Conservation (phyloP, 2,797 vertebrate genomes). For the Enteromius treurensis region DNA sequence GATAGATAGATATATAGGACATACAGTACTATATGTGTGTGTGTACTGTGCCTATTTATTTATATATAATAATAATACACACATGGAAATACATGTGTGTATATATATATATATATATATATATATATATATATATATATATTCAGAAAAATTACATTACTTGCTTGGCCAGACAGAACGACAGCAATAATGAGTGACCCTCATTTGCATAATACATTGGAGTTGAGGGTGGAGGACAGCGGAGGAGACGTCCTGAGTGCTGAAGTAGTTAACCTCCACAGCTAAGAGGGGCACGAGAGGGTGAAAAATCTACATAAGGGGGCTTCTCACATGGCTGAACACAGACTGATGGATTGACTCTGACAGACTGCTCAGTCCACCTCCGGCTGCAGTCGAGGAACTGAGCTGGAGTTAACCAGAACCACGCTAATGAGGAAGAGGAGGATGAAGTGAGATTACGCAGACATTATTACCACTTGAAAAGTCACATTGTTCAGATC, state of each 20-base stretch:
- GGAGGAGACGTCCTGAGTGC: slow-evolving; percentile 42
- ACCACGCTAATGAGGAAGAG: not conserved
- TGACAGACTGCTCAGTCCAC: slow-evolving; percentile 29
- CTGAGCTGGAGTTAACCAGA: slow-evolving; percentile 12
- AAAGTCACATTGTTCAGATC: not conserved
- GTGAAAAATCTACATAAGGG: slow-evolving; percentile 9
- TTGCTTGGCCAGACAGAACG: not conserved
- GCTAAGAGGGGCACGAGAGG: slow-evolving; percentile 15
- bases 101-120: too few species aligned
- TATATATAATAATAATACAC: too few species aligned
- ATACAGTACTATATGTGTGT: too few species aligned
- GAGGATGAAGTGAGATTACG: not conserved
- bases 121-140: too few species aligned
- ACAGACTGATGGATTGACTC: slow-evolving; percentile 22
- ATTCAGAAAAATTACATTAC: too few species aligned
- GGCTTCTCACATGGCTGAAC: slow-evolving; percentile 26
- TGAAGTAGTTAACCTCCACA: slow-evolving; percentile 63
- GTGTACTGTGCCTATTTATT: too few species aligned
- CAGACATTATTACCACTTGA: slow-evolving; percentile 2
- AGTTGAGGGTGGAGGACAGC: slow-evolving; percentile 1
- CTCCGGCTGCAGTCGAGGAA: not conserved
- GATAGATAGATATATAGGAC: too few species aligned
- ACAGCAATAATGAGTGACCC: slow-evolving; percentile 8
- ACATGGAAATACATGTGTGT: too few species aligned
- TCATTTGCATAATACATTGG: slow-evolving; percentile 6